Percentiles rank a stretch among this genome's conserved stretches.
These are phyloP conservation scores for Lacerta bilineata DNA, from an alignment of 2,797 vertebrate species.

Conservation along the genomic window DNA sequence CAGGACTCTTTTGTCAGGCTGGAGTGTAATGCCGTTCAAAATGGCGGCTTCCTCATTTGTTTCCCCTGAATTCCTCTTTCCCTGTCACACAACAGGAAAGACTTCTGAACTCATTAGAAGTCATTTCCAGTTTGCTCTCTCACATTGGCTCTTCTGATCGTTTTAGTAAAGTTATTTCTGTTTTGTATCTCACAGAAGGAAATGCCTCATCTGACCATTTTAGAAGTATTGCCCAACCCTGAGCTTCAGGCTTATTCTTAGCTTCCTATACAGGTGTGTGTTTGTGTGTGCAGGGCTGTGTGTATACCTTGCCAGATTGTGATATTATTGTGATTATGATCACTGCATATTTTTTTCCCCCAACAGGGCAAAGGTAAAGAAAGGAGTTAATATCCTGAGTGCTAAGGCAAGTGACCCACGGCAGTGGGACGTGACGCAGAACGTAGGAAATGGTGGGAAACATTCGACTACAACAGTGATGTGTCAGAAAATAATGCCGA, in stretches of 20 bases:
- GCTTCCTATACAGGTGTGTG: not conserved
- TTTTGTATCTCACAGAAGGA: too few species aligned
- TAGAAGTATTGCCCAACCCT: not conserved
- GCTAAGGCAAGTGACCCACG: slow-evolving; percentile 87
- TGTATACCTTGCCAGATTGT: not conserved
- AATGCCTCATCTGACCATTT: too few species aligned
- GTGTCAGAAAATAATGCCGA: slow-evolving; percentile 88
- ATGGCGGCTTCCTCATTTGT: not conserved
- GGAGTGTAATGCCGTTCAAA: not conserved
- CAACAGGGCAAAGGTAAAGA: slow-evolving; percentile 94
- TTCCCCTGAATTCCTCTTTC: not conserved
- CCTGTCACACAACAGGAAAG: too few species aligned
- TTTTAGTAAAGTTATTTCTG: not conserved
- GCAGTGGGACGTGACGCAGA: slow-evolving; percentile 93
- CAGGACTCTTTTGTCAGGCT: too few species aligned
- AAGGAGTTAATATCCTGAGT: slow-evolving; percentile 90
- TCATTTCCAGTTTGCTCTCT: too few species aligned
- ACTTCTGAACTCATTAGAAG: not conserved
- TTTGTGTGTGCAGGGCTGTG: not conserved
- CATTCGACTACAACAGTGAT: slow-evolving; percentile 88
- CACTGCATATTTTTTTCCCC: slow-evolving; percentile 18
- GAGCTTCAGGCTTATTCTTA: too few species aligned
- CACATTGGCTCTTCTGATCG: too few species aligned
- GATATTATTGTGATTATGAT: not conserved
- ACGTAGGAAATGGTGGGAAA: slow-evolving; percentile 88